These are phyloP conservation scores for Lithophane ornitopus DNA, from an alignment of 2,888 invertebrate genomes.

Conservation along the genomic window DNA sequence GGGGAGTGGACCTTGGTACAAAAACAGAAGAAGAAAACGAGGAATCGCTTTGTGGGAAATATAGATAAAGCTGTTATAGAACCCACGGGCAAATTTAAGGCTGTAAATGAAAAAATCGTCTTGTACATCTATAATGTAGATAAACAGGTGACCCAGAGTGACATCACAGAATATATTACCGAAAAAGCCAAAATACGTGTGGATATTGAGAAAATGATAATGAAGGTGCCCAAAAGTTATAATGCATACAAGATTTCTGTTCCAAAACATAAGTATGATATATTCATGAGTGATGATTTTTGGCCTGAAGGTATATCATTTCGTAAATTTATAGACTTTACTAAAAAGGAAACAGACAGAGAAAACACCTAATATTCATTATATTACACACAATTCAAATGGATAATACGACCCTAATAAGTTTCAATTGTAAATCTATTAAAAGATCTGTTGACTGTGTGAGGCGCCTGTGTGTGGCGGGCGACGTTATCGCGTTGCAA, in stretches of 20 bases:
- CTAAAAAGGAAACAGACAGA: neutral
- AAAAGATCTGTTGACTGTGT: conserved; percentile 12
- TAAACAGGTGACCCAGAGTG: conserved; percentile 2
- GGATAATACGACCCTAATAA: conserved; percentile 2
- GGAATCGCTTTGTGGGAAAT: conserved; percentile 8
- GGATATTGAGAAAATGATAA: conserved; percentile 2
- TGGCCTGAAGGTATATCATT: no score
- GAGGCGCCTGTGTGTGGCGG: neutral
- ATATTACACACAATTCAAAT: neutral
- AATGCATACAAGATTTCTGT: neutral
- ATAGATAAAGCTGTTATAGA: neutral
- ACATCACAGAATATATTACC: neutral
- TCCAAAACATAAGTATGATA: no score
- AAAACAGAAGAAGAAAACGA: neutral
- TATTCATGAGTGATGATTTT: no score
- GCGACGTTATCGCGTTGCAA: neutral
- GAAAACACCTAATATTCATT: neutral
- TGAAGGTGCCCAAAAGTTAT: conserved; percentile 3
- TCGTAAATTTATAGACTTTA: conserved; percentile 4
- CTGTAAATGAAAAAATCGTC: neutral
- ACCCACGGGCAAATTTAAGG: conserved; percentile 3
- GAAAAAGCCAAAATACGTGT: neutral
- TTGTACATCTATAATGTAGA: conserved; percentile 7
- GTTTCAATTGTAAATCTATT: neutral
- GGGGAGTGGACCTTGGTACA: conserved; percentile 17